Percentiles rank a stretch among this genome's conserved stretches.
Conservation (phyloP, 2,113 vertebrate genomes). For the Fulica atra region DNA sequence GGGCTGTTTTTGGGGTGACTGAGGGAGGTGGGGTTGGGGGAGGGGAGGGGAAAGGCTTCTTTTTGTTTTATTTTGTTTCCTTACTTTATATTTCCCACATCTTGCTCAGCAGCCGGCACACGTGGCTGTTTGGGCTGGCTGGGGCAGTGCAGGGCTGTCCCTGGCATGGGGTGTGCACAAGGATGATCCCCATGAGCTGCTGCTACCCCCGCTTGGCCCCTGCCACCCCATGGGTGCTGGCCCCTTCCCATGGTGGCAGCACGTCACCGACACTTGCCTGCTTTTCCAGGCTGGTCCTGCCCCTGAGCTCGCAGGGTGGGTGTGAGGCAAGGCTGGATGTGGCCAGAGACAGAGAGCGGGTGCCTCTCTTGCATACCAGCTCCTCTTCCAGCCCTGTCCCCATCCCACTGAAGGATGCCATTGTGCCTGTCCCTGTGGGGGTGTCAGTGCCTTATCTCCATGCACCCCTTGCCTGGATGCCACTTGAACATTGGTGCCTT, state of each 20-base stretch:
- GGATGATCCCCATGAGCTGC: neutral
- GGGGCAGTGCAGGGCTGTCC: neutral
- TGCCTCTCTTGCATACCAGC: neutral
- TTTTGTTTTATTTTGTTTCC: constrained; percentile 36
- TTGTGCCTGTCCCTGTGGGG: neutral
- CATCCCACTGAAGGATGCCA: neutral
- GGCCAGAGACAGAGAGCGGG: neutral
- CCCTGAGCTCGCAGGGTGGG: neutral
- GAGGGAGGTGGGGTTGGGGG: neutral
- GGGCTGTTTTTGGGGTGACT: neutral
- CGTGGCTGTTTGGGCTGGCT: neutral
- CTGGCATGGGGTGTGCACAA: neutral
- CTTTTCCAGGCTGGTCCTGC: neutral
- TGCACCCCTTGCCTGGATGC: neutral
- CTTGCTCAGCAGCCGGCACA: neutral
- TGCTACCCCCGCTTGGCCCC: neutral
- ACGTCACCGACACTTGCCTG: neutral
- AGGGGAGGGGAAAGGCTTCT: neutral
- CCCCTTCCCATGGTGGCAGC: neutral
- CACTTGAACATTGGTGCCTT: constrained; percentile 3
- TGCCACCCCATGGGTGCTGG: neutral
- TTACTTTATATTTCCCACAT: neutral
- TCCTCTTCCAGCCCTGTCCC: neutral
- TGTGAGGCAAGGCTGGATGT: neutral
- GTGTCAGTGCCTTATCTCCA: constrained; percentile 1